Base-by-base conservation (phyloP, 2,888 invertebrate genomes). In the Plagiodera versicolora region DNA sequence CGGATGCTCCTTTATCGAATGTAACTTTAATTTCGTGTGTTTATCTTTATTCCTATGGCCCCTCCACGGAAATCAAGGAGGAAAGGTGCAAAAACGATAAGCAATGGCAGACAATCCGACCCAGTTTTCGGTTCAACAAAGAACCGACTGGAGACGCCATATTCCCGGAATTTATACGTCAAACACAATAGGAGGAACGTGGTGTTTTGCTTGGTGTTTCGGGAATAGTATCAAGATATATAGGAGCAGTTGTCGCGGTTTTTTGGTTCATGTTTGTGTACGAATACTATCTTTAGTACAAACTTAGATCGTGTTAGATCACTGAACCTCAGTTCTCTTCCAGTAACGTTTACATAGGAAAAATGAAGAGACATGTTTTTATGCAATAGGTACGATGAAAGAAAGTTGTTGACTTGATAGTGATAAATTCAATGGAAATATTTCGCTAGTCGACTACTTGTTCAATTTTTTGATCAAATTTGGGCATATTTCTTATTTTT, bases 131-230 rank as follows among this genome's bases (percentile, higher is more conserved):
- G 20, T 57, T 20, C 44, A 49, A 48, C 18, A 57, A 46, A 44
- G 52, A 11, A 32, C 50, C 24, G 47, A 39, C 56, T 17, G 45
- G n/a, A 44, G 48, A 56, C 48, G 52, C 46, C 51, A 57, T 65
- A 67, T 67, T 62, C 63, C 61, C 62, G 61, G 66, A 67, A 70
- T 70, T 68, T 70, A 70, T 68, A 66, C 55, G 66, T 66, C 67
- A 66, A 67, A 64, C 61, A 70, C 70, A 70, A 70, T 68, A 47
- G 68, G 54, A 53, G 56, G 55, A 64, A 59, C 58, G n/a, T 65
- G 59, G 56, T 67, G 61, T 67, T 69, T 65, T 65, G 64, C 64
- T 59, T 63, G 28, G 63, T 63, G 60, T 67, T 63, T 64, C 58
- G 54, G 58, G 61, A 67, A 61, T 45, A 57, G 44, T 51, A 51